Evolutionary conservation across 2,113 vertebrate genomes (phyloP).

Genomic region (Grus americana): DNA sequence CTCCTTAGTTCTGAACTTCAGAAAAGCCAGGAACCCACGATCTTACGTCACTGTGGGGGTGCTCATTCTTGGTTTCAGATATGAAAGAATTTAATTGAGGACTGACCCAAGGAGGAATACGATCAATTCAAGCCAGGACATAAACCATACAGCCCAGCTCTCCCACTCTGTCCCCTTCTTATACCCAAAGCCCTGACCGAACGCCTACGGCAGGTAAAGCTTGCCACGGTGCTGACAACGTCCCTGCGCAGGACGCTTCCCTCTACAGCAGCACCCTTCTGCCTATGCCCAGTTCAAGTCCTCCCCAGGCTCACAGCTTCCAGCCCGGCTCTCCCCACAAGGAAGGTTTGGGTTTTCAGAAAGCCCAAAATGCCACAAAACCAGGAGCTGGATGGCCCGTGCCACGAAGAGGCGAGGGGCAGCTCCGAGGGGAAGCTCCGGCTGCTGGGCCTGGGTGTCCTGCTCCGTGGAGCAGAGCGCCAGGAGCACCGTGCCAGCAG

Average conservation of each 20-base stretch:
- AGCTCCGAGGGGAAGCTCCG: not conserved
- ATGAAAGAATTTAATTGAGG: not conserved
- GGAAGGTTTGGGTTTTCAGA: not conserved
- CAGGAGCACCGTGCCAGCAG: not conserved
- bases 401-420: not conserved
- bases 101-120: not conserved
- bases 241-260: not conserved
- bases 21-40: not conserved
- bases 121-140: not conserved
- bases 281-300: not conserved
- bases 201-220: not conserved
- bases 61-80: not conserved
- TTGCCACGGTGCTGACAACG: not conserved
- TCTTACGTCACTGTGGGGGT: not conserved
- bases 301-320: not conserved
- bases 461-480: not conserved
- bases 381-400: not conserved
- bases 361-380: not conserved
- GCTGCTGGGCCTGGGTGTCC: not conserved
- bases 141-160: not conserved
- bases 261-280: not conserved
- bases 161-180: not conserved
- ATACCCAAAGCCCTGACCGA: not conserved
- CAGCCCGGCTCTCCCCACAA: not conserved
- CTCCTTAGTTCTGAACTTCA: not conserved